Evolutionary conservation across 2,113 vertebrate species (phyloP).

Genomic region (Calyptomena viridis): DNA sequence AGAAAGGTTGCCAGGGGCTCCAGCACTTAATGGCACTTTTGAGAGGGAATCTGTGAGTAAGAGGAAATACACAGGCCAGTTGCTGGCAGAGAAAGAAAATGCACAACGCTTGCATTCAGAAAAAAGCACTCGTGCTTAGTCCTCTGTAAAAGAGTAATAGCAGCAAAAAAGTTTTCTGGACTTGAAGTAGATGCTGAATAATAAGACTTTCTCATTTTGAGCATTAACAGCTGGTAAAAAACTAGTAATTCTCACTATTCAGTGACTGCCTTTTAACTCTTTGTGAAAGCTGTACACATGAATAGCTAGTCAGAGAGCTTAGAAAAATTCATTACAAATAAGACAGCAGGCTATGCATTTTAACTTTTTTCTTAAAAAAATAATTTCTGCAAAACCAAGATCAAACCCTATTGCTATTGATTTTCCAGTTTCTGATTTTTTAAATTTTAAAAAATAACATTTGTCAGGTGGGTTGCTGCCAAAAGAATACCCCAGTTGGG

Average conservation of each 20-base stretch:
- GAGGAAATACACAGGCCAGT: background rate
- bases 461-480: background rate
- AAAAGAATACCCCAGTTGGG: background rate
- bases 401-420: background rate
- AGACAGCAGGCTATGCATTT: background rate
- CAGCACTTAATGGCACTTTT: background rate
- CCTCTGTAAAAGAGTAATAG: background rate
- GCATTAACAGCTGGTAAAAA: background rate
- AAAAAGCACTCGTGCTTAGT: background rate
- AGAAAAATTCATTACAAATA: background rate
- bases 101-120: background rate
- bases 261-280: background rate
- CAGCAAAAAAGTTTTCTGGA: background rate
- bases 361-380: background rate
- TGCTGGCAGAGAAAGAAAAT: background rate
- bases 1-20: constrained; percentile 9
- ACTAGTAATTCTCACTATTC: background rate
- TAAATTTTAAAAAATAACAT: background rate
- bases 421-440: background rate
- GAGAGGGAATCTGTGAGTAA: constrained; percentile 47
- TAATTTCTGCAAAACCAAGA: background rate
- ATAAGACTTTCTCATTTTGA: background rate
- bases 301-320: background rate
- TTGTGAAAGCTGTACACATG: background rate
- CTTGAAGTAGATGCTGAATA: background rate